Evolutionary conservation across 2,797 vertebrate genomes (phyloP), one percentile per base, ranked within the genome.

Genomic region (Melopsittacus undulatus): DNA sequence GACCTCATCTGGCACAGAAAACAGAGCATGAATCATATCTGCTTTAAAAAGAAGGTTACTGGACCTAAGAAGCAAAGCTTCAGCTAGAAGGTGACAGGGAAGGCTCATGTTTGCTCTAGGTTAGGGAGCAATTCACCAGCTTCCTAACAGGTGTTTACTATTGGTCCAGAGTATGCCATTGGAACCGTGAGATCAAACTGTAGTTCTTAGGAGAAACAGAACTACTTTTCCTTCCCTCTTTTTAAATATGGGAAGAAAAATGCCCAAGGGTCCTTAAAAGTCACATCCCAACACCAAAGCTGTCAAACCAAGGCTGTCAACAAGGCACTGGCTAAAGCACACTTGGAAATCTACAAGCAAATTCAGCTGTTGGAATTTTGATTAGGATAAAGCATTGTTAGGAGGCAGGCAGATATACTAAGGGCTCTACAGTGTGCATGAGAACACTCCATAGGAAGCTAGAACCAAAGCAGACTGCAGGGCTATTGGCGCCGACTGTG

Each of bases 1-100:
- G 87, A 94, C 91, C 93, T 94, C 88, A 96, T 95, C 94, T 96
- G 97, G 95, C 94, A 84, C 12, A 54, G 64, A 80, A 86, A 90
- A 87, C 0, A 52, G 29, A 90, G 57, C 38, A 46, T 97, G 96
- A 97, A 95, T 96, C 95, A 94, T 91, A 91, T 86, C 80, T 92
- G 72, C n/a, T 95, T 95, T 94, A 94, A 95, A 95, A 94, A 85
- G 64, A 92, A 94, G 81, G 87, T 92, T 92, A 52, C 43, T 82
- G 76, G 92, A 94, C 89, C 90, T 40, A 43, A 87, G 83, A 30
- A 70, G 46, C 42, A 77, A 72, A 43, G 68, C 68, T 83, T 38
- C 81, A 83, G 45, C 59, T 72, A 24, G 85, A 62, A 66, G 66
- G 64, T 66, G 69, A 32, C 36, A 63, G 46, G 45, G 69, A 85